Percentiles rank a stretch among this genome's conserved stretches.
Conservation (phyloP, 2,888 invertebrate genomes). For the Apantesis nais region DNA sequence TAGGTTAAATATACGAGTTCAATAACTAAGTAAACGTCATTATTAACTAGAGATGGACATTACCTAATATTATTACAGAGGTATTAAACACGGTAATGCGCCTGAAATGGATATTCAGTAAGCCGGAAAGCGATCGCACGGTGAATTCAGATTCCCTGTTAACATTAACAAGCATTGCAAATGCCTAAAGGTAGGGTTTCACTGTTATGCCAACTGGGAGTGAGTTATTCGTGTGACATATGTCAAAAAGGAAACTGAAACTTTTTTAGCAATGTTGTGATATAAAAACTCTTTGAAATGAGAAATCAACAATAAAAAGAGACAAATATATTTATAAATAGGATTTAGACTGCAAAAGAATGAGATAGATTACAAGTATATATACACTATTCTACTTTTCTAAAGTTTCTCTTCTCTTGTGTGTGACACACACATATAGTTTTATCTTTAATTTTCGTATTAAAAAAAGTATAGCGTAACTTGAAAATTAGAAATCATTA, state of each 20-base stretch:
- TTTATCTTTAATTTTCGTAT: neutral
- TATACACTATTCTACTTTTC: too few relatives aligned
- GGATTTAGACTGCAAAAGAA: too few relatives aligned
- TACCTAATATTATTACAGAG: constrained; percentile 53
- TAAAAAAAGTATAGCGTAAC: neutral
- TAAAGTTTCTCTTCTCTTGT: too few relatives aligned
- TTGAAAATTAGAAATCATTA: neutral
- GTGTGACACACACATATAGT: too few relatives aligned
- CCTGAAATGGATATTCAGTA: constrained; percentile 68
- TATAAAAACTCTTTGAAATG: too few relatives aligned
- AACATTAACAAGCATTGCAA: constrained; percentile 72
- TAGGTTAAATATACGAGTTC: neutral
- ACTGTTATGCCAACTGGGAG: constrained; percentile 21
- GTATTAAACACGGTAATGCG: constrained; percentile 61
- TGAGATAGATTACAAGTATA: too few relatives aligned
- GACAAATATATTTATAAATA: too few relatives aligned
- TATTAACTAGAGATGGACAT: constrained; percentile 41
- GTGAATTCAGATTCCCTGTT: constrained; percentile 73
- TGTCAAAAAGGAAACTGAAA: too few relatives aligned
- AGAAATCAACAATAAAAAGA: too few relatives aligned
- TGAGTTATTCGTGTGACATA: neutral
- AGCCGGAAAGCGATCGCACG: constrained; percentile 71
- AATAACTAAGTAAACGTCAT: constrained; percentile 22
- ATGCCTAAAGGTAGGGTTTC: constrained; percentile 47
- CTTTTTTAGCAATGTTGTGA: too few relatives aligned